phyloP scores from a whole-genome alignment of 2,797 vertebrate species.

The Phalloptychus januarius region DNA sequence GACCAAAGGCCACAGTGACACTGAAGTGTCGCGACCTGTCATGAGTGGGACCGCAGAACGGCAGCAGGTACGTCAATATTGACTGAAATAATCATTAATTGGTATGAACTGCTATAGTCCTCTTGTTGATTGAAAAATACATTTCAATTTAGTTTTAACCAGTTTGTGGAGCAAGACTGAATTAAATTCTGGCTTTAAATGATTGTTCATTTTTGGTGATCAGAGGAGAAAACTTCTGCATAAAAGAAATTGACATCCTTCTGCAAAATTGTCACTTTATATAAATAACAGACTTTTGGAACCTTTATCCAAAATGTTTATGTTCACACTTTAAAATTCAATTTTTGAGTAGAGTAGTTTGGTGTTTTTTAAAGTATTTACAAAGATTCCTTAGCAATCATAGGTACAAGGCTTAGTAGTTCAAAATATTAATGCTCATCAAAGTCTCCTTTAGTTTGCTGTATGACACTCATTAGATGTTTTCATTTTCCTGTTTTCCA shows the following conservation, averaged over 20 bases:
- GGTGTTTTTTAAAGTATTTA: neutral
- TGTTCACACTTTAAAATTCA: neutral
- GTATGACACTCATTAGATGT: neutral
- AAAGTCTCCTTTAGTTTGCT: neutral
- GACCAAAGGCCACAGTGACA: conserved; percentile 89
- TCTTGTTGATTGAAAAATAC: neutral
- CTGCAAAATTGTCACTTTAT: neutral
- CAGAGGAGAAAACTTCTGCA: neutral
- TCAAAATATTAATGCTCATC: neutral
- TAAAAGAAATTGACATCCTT: neutral
- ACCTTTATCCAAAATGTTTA: neutral
- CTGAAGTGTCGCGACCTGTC: conserved; percentile 67
- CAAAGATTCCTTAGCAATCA: neutral
- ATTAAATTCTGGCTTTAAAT: neutral
- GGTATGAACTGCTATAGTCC: neutral
- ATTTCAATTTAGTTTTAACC: neutral
- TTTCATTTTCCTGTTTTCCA: conserved; percentile 49
- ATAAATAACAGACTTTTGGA: neutral
- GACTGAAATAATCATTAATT: neutral
- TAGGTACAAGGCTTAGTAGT: neutral
- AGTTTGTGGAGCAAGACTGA: neutral
- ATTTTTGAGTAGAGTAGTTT: neutral
- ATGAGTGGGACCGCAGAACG: conserved; percentile 80
- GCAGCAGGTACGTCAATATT: conserved; percentile 86
- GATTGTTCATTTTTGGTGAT: neutral